Evolutionary conservation across 2,888 invertebrate species (phyloP).

Genomic region (Polymixis flavicincta): DNA sequence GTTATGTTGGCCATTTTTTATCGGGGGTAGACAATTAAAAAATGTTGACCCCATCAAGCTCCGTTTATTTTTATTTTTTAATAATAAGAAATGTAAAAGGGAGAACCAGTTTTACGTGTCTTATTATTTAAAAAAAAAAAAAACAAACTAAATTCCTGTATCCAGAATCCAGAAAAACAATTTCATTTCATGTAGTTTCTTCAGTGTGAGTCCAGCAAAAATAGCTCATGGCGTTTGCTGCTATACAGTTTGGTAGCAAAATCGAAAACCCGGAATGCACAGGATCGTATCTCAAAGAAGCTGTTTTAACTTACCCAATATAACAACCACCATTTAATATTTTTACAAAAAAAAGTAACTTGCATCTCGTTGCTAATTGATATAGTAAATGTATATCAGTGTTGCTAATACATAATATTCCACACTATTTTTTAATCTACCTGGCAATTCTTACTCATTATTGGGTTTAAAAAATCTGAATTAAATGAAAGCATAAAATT

Average conservation of each 20-base stretch:
- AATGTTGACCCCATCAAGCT: no score
- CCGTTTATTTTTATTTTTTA: no score
- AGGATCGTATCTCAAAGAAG: not conserved
- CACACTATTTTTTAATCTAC: not conserved
- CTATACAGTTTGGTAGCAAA: not conserved
- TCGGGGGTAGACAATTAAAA: no score
- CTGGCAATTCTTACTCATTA: not conserved
- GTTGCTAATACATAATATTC: not conserved
- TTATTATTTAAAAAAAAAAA: no score
- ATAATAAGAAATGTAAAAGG: no score
- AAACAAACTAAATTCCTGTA: no score
- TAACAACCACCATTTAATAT: not conserved
- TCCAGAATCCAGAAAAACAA: not conserved
- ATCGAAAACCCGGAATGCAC: not conserved
- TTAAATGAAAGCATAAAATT: slow-evolving; percentile 33
- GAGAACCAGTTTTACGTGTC: no score
- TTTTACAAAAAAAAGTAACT: not conserved
- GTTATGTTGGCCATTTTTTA: no score
- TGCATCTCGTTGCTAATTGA: not conserved
- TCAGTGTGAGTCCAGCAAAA: not conserved
- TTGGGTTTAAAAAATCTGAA: not conserved
- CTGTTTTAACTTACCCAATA: not conserved
- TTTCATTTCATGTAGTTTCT: not conserved
- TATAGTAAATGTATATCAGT: no score
- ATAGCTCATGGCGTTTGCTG: not conserved